Percentiles rank a stretch among this genome's conserved stretches.
Evolutionary conservation across 2,888 invertebrate species (phyloP).

Genomic region (Macaria notata): DNA sequence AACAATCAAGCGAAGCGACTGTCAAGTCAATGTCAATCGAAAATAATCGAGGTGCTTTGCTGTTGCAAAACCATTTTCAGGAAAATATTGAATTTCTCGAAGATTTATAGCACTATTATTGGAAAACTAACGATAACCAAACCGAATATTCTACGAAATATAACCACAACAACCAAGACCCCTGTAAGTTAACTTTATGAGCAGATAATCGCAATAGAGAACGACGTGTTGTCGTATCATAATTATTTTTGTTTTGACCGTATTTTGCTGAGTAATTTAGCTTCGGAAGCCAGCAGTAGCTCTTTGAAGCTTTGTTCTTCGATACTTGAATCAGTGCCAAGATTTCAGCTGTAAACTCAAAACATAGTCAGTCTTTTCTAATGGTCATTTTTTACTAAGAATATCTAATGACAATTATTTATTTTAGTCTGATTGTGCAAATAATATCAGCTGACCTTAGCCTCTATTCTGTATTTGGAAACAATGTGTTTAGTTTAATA

Average conservation of each 20-base stretch:
- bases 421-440: not conserved
- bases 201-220: not conserved
- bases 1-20: not conserved
- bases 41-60: constrained; percentile 1
- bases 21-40: not conserved
- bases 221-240: not conserved
- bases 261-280: constrained; percentile 12
- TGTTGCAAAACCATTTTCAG: not conserved
- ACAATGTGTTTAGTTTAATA: not conserved
- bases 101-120: not conserved
- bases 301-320: not conserved
- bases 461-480: not conserved
- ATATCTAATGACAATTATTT: not conserved
- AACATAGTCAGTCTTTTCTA: not conserved
- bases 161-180: not conserved
- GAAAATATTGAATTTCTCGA: not conserved
- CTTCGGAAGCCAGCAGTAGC: not conserved
- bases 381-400: not conserved
- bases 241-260: constrained; percentile 2
- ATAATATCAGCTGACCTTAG: constrained; percentile 1
- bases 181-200: not conserved
- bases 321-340: constrained; percentile 7
- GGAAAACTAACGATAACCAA: not conserved
- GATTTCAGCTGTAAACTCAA: not conserved
- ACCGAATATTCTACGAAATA: not conserved